Base-by-base conservation (phyloP, 2,888 invertebrate species). In the Acanthococcus lagerstroemiae region DNA sequence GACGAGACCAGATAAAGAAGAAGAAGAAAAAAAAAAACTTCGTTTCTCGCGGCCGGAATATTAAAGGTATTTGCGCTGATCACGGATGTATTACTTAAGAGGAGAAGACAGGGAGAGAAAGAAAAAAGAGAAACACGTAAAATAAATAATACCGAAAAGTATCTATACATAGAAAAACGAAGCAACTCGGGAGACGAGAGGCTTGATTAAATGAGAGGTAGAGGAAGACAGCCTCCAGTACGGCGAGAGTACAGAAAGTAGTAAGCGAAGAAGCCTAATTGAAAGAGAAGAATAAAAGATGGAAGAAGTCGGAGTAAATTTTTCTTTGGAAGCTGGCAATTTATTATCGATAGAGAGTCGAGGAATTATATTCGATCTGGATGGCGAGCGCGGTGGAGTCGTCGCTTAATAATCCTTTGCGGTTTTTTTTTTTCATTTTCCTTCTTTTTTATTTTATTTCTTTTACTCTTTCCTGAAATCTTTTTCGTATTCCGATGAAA, bases 401-500 rank as follows among this genome's bases (percentile, higher is more conserved):
- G 22, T 57, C 27, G 58, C 48, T 58, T 58, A 58, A 58, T 58
- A 58, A 58, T 58, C 46, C 58, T 58, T 58, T 58, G 57, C 57
- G 37, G 45, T 19, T 44, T 24, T 44, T 44, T 57, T 57, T 37
- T 46, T n/a, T 17, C 24, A n/a, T 7, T 37, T 19, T 44, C n/a
- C 22, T 52, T 52, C 19, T 52, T 37, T 37, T 15, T 44, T 9
- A n/a, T n/a, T n/a, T n/a, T n/a, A n/a, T 15, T 7, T 6, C 44
- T 45, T 24, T 44, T 24, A 19, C 44, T 24, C 19, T 30, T 15
- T 3, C 15, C 30, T 12, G 22, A 26, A 46, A 26, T 58, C 58
- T 19, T 58, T 58, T 58, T 58, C 58, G 48, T 58, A 58, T 58
- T 58, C 45, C 25, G 24, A 57, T 19, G 26, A 58, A 58, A 58